phyloP scores from a whole-genome alignment of 2,888 invertebrate genomes.

The Hypercompe scribonia region DNA sequence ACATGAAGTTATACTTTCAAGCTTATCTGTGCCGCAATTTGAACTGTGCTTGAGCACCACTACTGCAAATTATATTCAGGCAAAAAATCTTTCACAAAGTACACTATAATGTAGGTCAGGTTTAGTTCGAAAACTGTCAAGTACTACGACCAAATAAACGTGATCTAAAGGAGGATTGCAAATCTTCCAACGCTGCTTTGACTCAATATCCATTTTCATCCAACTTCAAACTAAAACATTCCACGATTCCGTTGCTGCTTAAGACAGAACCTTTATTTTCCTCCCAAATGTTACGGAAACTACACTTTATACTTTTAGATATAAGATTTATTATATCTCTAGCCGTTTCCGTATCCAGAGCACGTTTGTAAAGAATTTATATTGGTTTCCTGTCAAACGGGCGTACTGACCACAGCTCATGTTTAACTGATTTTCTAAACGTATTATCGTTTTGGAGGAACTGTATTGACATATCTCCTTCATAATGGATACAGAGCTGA shows the following conservation, averaged over 20 bases:
- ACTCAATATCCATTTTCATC: slow-evolving; percentile 28
- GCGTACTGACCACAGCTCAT: not conserved
- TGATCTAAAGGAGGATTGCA: slow-evolving; percentile 36
- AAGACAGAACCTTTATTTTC: slow-evolving; percentile 46
- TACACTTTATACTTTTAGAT: slow-evolving; percentile 41
- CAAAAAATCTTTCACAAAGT: slow-evolving; percentile 5
- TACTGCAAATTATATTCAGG: not conserved
- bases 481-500: no score
- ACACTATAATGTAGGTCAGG: not conserved
- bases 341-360: slow-evolving; percentile 36
- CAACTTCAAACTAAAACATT: not conserved
- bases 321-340: slow-evolving; percentile 47
- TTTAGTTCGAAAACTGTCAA: slow-evolving; percentile 19
- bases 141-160: slow-evolving; percentile 1
- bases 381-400: slow-evolving; percentile 46
- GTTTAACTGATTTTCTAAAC: not conserved
- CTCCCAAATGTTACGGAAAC: slow-evolving; percentile 41
- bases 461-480: not conserved
- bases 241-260: slow-evolving; percentile 32
- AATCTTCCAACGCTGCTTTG: slow-evolving; percentile 29
- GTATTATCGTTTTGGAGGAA: not conserved
- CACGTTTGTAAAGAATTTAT: slow-evolving; percentile 52
- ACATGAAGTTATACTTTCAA: not conserved
- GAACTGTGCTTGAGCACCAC: not conserved
- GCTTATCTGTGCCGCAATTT: not conserved